Conservation (phyloP, 2,888 invertebrate species). For the Nemapogon koenigi region DNA sequence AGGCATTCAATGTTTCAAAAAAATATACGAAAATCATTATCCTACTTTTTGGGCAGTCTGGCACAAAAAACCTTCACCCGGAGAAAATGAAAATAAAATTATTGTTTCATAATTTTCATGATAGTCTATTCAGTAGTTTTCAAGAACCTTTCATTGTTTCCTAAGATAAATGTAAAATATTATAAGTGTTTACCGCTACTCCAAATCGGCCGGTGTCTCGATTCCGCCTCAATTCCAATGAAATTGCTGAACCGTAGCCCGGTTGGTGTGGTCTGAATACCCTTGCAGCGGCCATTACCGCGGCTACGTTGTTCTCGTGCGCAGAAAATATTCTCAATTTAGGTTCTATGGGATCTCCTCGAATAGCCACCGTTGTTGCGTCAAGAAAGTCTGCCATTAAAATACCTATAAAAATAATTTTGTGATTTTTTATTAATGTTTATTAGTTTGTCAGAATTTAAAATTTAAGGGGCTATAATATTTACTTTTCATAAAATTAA, state of each 20-base stretch:
- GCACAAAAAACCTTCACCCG: too few relatives aligned
- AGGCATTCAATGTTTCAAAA: too few relatives aligned
- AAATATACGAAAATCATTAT: too few relatives aligned
- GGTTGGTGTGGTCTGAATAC: slow-evolving; percentile 65
- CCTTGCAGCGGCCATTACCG: slow-evolving; percentile 59
- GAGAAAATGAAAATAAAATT: too few relatives aligned
- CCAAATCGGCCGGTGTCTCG: slow-evolving; percentile 31
- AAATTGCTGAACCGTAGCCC: slow-evolving; percentile 59
- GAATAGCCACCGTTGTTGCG: slow-evolving; percentile 38
- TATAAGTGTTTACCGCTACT: slow-evolving; percentile 39
- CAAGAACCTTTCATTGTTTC: neutral
- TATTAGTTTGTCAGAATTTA: too few relatives aligned
- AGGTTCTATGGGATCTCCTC: slow-evolving; percentile 35
- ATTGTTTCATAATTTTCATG: too few relatives aligned
- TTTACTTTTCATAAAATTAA: too few relatives aligned
- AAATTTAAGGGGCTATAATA: too few relatives aligned
- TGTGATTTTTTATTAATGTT: too few relatives aligned
- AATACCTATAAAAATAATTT: slow-evolving; percentile 53
- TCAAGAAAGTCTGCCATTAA: slow-evolving; percentile 57
- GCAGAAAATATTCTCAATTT: slow-evolving; percentile 62
- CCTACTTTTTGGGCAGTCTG: too few relatives aligned
- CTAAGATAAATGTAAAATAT: neutral
- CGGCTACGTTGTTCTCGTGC: slow-evolving; percentile 71
- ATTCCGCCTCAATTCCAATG: slow-evolving; percentile 55
- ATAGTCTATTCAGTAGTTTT: neutral